Base-by-base conservation (phyloP, 92 coral and sea anemone species). In the Ricordea florida region DNA sequence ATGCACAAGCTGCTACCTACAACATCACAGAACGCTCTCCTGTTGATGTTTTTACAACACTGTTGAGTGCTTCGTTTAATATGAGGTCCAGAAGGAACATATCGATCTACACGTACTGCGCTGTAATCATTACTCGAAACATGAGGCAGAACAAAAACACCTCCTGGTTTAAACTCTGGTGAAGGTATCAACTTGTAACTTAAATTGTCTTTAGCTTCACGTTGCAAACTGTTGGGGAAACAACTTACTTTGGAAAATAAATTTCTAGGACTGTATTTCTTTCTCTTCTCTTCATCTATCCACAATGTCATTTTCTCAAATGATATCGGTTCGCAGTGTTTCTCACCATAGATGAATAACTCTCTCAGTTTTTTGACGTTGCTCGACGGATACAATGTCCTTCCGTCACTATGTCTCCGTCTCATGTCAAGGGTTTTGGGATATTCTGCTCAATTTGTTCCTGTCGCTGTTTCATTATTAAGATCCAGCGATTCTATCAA, bases 1-100 rank as follows among this genome's bases (percentile, higher is more conserved):
- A 82, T 34, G 53, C 96, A 90, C 14, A 72, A 13, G 33, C 64
- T 61, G 20, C 67, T 90, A 0, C 91, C 87, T 37, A 90, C 57
- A 2, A 90, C 89, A 23, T 90, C 96, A 29, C 96, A 90, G 63
- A 87, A 90, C 62, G 65, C 79, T 22, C 28, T 90, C 47, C 92
- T 51, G 35, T 23, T 68, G 30, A 76, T 32, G 47, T 60, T 61
- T 16, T 68, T 49, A 8, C 10, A 52, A 24, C 93, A 89, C 4
- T 52, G 55, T 43, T 79, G 87, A 43, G 71, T 43, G 2, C 55
- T 51, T 9, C 87, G 78, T 16, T 67, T 58, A 1, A 76, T 26
- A 32, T 57, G 24, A 1, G 65, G 20, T 29, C 57, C 49, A 6
- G 69, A 70, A 3, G 74, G 29, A 4, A 72, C 75, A 42, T 53